Conservation (phyloP, 2,888 invertebrate species). For the Dasypogon diadema region DNA sequence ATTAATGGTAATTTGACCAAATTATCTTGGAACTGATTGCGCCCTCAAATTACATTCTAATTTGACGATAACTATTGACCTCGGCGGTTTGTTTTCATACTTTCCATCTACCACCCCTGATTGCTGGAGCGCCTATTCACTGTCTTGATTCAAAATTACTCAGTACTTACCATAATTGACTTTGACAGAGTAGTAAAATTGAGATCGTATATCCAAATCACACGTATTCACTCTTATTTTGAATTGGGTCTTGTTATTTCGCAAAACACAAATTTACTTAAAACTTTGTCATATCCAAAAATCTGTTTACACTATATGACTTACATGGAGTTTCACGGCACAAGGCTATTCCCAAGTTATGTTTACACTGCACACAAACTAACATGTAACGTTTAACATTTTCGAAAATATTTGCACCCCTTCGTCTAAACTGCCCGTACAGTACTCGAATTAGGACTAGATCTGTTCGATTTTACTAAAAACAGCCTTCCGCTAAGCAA, state of each 20-base stretch:
- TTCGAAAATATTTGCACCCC: too few relatives aligned
- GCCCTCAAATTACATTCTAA: background rate
- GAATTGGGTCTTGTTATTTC: too few relatives aligned
- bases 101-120: background rate
- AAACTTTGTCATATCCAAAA: background rate
- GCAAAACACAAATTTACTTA: background rate
- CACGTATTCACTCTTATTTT: background rate
- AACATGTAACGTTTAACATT: background rate
- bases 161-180: conserved; percentile 14
- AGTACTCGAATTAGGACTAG: background rate
- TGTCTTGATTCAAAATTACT: too few relatives aligned
- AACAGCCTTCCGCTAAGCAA: conserved; percentile 26
- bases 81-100: background rate
- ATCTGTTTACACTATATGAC: background rate
- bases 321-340: background rate
- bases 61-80: background rate
- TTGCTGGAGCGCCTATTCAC: background rate
- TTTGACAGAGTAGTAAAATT: background rate
- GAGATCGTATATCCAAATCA: background rate
- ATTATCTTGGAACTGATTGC: conserved; percentile 12
- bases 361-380: background rate
- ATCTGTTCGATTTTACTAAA: background rate
- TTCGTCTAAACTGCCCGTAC: background rate
- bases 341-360: background rate
- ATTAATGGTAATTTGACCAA: conserved; percentile 29